Conservation (phyloP, 2,888 invertebrate genomes). For the Drosophila niveifrons region DNA sequence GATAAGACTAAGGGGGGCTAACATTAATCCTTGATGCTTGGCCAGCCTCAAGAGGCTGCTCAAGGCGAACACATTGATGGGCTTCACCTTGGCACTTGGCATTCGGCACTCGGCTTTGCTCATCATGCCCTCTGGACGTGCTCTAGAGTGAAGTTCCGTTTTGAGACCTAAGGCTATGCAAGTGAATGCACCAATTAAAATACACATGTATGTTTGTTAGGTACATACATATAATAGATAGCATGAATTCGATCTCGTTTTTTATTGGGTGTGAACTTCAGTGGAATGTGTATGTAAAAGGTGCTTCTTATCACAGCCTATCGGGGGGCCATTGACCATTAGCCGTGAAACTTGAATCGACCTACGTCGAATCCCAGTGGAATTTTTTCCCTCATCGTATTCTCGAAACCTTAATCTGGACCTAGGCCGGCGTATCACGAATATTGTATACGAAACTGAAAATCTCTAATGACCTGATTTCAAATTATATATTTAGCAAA, state of each 20-base stretch:
- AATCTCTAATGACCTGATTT: constrained; percentile 1
- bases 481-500: neutral
- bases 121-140: constrained; percentile 7
- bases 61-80: constrained; percentile 11
- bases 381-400: constrained; percentile 12
- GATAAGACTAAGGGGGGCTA: constrained; percentile 13
- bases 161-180: constrained; percentile 5
- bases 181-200: constrained; percentile 67
- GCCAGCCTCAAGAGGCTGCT: neutral
- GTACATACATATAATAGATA: neutral
- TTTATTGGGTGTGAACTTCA: constrained; percentile 4
- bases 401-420: neutral
- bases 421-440: neutral
- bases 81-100: constrained; percentile 23
- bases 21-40: constrained; percentile 22
- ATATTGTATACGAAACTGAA: neutral
- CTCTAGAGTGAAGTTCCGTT: constrained; percentile 38
- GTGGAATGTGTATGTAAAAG: constrained; percentile 18
- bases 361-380: neutral
- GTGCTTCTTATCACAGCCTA: constrained; percentile 39
- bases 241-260: neutral
- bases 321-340: constrained; percentile 43
- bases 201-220: constrained; percentile 1
- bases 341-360: constrained; percentile 8
- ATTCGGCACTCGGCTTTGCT: constrained; percentile 9